Evolutionary conservation across 1,140 invertebrate species (phyloP), one percentile per base, ranked within the genome.

Genomic region (Hyles euphorbiae): DNA sequence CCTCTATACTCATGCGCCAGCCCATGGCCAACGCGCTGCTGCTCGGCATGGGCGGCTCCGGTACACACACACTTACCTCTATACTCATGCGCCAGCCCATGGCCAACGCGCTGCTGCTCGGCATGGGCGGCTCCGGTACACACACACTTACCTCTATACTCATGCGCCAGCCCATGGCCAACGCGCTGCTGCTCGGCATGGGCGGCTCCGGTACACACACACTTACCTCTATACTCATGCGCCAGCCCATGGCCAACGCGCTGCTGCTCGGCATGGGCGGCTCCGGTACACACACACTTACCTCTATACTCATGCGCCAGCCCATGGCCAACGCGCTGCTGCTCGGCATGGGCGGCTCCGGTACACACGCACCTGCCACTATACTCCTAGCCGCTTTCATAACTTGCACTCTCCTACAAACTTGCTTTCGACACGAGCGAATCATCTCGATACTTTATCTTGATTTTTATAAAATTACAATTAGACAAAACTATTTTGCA

Each of bases 31-130:
- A 93, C 74, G 92, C 92, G 7, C 69, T 97, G 10, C 87, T 97
- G 56, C 92, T 96, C 36, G 97, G 97, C 3, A 92, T 98, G 68
- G 96, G 96, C 9, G 97, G 97, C 3, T 97, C 95, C 10, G 97
- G 88, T 89, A 45, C 22, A 5, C 5, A 1, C 36, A 40, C 22
- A 22, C 22, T 2, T 22, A 2, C 22, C 22, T 1, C 22, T 22
- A 22, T 22, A 22, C 22, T 98, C 33, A 89, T 98, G 52, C 90
- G 94, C 0, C 96, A 95, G 69, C 93, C 94, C 1, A 93, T 93
- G 63, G 95, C 95, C 10, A 95, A 93, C 74, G 92, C 92, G 7
- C 69, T 97, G 10, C 87, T 97, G 56, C 92, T 96, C 36, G 97
- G 97, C 3, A 92, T 98, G 68, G 96, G 96, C 9, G 97, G 97